These are phyloP conservation scores for Holothuria glaberrima DNA, from an alignment of 35 echinoderm and acorn worm species.

Conservation along the genomic window DNA sequence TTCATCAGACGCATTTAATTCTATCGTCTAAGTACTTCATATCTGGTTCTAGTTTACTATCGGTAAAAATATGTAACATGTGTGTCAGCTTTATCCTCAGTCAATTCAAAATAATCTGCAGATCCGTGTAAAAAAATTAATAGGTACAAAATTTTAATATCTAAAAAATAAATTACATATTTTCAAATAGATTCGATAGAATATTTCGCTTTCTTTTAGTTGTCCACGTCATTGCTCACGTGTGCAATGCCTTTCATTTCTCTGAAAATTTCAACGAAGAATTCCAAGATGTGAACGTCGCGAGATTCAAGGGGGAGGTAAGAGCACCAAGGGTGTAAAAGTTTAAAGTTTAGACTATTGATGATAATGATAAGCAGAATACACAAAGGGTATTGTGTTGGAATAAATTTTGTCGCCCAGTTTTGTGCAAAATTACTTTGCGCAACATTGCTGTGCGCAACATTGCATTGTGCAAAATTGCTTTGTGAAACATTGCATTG, in stretches of 20 bases:
- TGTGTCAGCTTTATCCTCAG: not conserved
- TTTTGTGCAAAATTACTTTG: too few species aligned
- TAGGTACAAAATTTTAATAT: too few species aligned
- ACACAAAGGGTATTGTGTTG: too few species aligned
- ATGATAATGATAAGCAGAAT: not conserved
- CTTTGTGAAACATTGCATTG: too few species aligned
- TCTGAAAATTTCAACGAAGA: slow-evolving; percentile 76
- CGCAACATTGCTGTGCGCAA: too few species aligned
- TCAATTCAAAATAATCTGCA: not conserved
- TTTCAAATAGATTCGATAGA: not conserved
- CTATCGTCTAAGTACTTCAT: too few species aligned
- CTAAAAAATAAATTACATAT: too few species aligned
- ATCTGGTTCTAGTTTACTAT: too few species aligned
- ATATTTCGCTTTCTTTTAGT: slow-evolving; percentile 31
- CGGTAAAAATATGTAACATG: too few species aligned
- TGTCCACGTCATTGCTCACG: slow-evolving; percentile 75
- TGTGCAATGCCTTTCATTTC: slow-evolving; percentile 76
- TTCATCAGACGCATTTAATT: not conserved
- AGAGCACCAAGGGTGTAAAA: not conserved
- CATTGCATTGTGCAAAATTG: too few species aligned
- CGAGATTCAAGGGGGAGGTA: slow-evolving; percentile 71
- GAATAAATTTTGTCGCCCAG: too few species aligned
- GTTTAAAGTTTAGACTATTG: not conserved
- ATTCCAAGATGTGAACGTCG: slow-evolving; percentile 79
- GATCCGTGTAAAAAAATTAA: not conserved